These are phyloP conservation scores for Brachionus sp. DNA, from an alignment of 1,140 invertebrate genomes.

Conservation along the genomic window DNA sequence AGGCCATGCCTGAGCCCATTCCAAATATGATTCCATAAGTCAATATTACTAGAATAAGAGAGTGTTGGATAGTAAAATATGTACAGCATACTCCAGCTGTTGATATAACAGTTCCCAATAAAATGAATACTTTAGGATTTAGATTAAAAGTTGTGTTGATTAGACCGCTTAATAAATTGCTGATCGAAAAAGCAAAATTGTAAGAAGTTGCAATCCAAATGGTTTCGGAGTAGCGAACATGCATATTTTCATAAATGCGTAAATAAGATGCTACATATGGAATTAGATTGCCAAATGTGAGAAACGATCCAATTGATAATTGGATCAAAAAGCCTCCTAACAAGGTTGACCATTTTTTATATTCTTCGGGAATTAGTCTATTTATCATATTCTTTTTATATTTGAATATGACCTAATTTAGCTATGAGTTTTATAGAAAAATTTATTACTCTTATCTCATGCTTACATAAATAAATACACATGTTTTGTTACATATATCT, in stretches of 20 bases:
- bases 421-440: background rate
- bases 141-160: conserved; percentile 54
- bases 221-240: conserved; percentile 53
- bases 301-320: conserved; percentile 17
- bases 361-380: background rate
- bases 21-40: conserved; percentile 56
- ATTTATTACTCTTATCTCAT: background rate
- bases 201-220: conserved; percentile 56
- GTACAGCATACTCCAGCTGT: conserved; percentile 57
- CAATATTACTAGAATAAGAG: conserved; percentile 50
- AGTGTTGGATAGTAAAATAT: conserved; percentile 55
- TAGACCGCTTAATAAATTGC: conserved; percentile 48
- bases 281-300: conserved; percentile 53
- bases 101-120: conserved; percentile 52
- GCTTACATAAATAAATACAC: background rate
- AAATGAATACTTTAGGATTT: conserved; percentile 52
- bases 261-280: conserved; percentile 62
- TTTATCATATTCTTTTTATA: background rate
- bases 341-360: conserved; percentile 40
- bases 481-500: background rate
- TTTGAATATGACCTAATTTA: background rate
- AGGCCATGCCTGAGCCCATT: conserved; percentile 58
- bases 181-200: conserved; percentile 48
- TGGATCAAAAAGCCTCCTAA: conserved; percentile 39
- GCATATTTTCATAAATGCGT: conserved; percentile 46